Conservation (phyloP, 2,113 vertebrate species). For the Macquaria australasica region DNA sequence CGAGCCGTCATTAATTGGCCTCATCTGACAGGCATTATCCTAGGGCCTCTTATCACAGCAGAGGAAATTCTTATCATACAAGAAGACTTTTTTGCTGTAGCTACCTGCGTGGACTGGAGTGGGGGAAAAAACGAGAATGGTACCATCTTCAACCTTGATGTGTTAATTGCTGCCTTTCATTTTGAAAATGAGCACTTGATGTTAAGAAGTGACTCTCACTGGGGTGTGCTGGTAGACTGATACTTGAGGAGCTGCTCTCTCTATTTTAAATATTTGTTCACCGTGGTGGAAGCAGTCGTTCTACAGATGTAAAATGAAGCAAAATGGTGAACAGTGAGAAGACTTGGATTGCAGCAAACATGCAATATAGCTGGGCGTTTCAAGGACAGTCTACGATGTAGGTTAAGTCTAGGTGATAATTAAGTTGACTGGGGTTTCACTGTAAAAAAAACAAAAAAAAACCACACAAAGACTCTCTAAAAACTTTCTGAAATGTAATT, state of each 20-base stretch:
- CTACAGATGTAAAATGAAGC: slow-evolving; percentile 2
- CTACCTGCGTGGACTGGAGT: slow-evolving; percentile 50
- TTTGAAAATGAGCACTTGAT: slow-evolving; percentile 66
- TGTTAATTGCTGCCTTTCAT: slow-evolving; percentile 72
- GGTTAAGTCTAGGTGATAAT: slow-evolving; percentile 49
- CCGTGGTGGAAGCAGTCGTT: background rate
- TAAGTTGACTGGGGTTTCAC: slow-evolving; percentile 55
- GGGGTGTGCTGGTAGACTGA: slow-evolving; percentile 69
- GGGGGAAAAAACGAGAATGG: background rate
- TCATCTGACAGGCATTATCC: slow-evolving; percentile 71
- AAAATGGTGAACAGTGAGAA: slow-evolving; percentile 12
- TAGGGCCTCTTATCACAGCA: slow-evolving; percentile 63
- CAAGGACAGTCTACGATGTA: slow-evolving; percentile 25
- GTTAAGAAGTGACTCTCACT: slow-evolving; percentile 47
- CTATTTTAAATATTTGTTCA: slow-evolving; percentile 14
- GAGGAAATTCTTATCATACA: slow-evolving; percentile 69
- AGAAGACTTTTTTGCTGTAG: slow-evolving; percentile 39
- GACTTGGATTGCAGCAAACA: slow-evolving; percentile 4
- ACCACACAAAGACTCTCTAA: slow-evolving; percentile 36
- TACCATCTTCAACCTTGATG: slow-evolving; percentile 64
- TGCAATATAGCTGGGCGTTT: slow-evolving; percentile 35
- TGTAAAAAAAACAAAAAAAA: slow-evolving; percentile 2
- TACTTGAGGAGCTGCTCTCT: slow-evolving; percentile 82
- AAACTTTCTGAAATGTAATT: slow-evolving; percentile 86
- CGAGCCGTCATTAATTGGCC: slow-evolving; percentile 69